A percentile compares a stretch with the other conserved stretches of the same genome.
Evolutionary conservation across 2,113 vertebrate species (phyloP).

Genomic region (Pampusana beccarii): DNA sequence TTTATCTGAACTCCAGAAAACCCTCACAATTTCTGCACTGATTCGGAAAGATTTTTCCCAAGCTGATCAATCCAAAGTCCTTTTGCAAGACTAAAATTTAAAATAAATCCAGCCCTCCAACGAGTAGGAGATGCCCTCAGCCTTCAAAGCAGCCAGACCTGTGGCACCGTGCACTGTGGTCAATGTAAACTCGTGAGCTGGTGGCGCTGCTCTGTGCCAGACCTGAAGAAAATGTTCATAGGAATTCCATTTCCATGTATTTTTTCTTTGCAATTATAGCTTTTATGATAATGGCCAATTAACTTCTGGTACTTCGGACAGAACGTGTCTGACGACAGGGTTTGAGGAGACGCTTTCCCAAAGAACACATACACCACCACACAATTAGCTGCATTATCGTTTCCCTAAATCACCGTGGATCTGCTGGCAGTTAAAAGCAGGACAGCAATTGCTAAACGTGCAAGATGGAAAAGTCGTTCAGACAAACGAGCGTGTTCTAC

Average conservation of each 20-base stretch:
- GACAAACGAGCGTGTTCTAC: not conserved
- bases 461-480: not conserved
- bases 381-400: not conserved
- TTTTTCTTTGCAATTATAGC: not conserved
- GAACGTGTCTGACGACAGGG: not conserved
- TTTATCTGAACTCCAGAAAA: not conserved
- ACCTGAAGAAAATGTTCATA: not conserved
- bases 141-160: not conserved
- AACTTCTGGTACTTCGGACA: not conserved
- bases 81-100: not conserved
- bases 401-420: not conserved
- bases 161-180: accelerated
- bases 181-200: accelerated
- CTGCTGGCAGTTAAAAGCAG: not conserved
- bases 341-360: not conserved
- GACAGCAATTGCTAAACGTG: not conserved
- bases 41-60: not conserved
- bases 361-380: not conserved
- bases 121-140: not conserved
- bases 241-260: not conserved
- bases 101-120: not conserved
- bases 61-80: not conserved
- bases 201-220: not conserved
- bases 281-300: not conserved
- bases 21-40: not conserved